Base-by-base conservation (phyloP, 1,140 invertebrate species). In the Cyclina sinensis region DNA sequence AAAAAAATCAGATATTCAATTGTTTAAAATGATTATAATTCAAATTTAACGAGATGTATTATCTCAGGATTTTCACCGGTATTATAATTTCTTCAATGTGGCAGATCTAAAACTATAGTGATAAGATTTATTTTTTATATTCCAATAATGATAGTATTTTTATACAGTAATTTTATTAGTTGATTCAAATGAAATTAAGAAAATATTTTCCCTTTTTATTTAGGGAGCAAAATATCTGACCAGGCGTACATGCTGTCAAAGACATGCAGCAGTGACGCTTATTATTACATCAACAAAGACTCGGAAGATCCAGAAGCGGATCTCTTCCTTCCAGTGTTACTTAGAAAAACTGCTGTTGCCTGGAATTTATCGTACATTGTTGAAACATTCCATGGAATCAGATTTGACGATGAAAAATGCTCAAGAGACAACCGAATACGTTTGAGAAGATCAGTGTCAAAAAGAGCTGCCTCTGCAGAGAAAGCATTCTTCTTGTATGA, bases 221-320 rank as follows among this genome's bases (percentile, higher is more conserved):
- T 39, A 87, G 86, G 93, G 37, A 91, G 89, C 79, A 73, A 78
- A 16, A 87, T 92, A 18, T 93, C 93, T 2, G 91, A 94, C 12
- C 48, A 84, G 0, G 89, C 91, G 46, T 93, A 91, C 86, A 46
- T 91, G 14, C 78, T 94, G 30, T 94, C 93, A 16, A 94, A 94
- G 54, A 88, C 88, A 48, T 94, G 93, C 76, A 93, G 93, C 73
- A 92, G 90, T 70, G 92, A 93, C 59, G 91, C 93, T 0, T 94
- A 91, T 85, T 93, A 92, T 81, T 91, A 92, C 87, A 84, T 93
- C 1, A 90, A 92, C 68, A 91, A 90, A 37, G 86, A 90, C 43
- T 70, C 81, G 11, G 54, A 81, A 1, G 86, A 91, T 59, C 84
- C 91, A 43, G 90, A 92, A 86, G 70, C 86, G 32, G 91, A 92